Percentiles rank a stretch among this genome's conserved stretches.
Conservation (phyloP, 1,140 invertebrate genomes). For the Pristionchus pacificus region DNA sequence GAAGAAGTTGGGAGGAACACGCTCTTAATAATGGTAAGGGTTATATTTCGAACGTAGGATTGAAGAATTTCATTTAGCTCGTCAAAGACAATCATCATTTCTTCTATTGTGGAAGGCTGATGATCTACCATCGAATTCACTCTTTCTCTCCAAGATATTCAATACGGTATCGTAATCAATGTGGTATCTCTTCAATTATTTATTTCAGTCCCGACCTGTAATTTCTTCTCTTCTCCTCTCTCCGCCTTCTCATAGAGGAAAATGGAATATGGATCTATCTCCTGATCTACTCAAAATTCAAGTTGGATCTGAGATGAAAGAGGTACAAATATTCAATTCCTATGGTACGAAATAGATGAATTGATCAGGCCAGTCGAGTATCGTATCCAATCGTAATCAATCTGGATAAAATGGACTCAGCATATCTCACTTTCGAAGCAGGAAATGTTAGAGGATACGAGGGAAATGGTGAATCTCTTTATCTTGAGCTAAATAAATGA, state of each 20-base stretch:
- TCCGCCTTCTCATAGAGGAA: no score
- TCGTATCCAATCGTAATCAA: constrained; percentile 81
- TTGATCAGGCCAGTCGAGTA: no score
- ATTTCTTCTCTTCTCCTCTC: no score
- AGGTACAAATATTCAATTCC: no score
- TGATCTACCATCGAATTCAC: neutral
- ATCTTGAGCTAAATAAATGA: neutral
- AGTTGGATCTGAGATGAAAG: no score
- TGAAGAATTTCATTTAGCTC: neutral
- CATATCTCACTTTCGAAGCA: constrained; percentile 72
- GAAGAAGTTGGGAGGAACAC: constrained; percentile 74
- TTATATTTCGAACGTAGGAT: neutral
- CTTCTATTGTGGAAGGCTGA: constrained; percentile 20
- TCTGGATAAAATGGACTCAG: constrained; percentile 66
- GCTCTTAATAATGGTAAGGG: constrained; percentile 57
- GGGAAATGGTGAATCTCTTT: constrained; percentile 59
- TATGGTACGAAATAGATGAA: no score
- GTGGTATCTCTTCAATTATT: no score
- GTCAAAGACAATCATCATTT: neutral
- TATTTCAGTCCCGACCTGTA: no score
- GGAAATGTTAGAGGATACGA: constrained; percentile 64
- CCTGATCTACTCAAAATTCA: no score
- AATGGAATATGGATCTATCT: no score
- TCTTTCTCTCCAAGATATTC: neutral
- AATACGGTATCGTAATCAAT: no score